phyloP scores from a whole-genome alignment of 2,113 vertebrate species.

The Tursiops truncatus region DNA sequence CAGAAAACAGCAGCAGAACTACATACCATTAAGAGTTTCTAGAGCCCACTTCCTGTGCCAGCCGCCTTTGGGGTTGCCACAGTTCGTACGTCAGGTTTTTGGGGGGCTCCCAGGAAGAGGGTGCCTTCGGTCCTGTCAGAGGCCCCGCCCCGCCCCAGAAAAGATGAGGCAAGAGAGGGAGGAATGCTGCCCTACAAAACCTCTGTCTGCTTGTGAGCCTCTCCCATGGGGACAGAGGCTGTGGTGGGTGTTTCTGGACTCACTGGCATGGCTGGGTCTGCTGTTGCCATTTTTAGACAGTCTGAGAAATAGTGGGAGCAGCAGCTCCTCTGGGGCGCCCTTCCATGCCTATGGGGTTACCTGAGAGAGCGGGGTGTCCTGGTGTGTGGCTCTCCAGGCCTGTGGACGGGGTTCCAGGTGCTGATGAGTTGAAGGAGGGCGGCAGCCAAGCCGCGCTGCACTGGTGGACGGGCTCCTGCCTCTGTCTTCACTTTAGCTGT shows the following conservation, averaged over 20 bases:
- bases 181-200: not conserved
- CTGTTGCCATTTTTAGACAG: not conserved
- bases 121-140: not conserved
- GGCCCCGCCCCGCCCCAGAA: not conserved
- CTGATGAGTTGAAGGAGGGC: not conserved
- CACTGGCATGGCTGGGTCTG: rapidly evolving
- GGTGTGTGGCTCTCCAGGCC: not conserved
- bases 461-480: not conserved
- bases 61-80: not conserved
- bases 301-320: not conserved
- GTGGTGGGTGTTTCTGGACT: not conserved
- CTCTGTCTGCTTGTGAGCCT: not conserved
- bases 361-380: not conserved
- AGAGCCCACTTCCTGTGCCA: not conserved
- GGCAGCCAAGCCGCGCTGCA: not conserved
- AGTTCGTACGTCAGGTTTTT: not conserved
- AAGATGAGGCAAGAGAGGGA: not conserved
- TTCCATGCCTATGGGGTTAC: not conserved
- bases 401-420: rapidly evolving
- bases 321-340: not conserved
- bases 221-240: not conserved
- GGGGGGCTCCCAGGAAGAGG: not conserved
- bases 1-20: not conserved
- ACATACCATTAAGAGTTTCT: not conserved
- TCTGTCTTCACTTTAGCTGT: not conserved